Base-by-base conservation (phyloP, 1,140 invertebrate genomes). In the Proctacanthus coquilletti region DNA sequence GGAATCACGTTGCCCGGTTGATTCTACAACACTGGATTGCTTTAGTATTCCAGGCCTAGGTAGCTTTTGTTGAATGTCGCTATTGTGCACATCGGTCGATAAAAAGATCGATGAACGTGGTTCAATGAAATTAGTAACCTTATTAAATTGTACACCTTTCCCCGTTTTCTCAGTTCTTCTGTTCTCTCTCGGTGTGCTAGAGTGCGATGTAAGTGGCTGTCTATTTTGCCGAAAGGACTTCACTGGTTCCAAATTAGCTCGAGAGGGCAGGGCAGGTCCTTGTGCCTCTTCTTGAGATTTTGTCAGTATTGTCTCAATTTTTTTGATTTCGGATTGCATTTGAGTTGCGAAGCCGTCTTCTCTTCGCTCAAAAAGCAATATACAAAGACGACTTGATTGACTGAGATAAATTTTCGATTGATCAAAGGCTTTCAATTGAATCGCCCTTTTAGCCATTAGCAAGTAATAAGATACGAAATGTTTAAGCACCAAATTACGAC, bases 321-420 rank as follows among this genome's bases (percentile, higher is more conserved):
- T 40, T 51, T 63, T 17, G 19, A 75, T 66, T 2, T 63, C 59
- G 8, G 64, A 56, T 4, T 64, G 44, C 50, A 68, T 72, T 27
- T 65, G 60, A 23, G 56, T 54, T 0, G 67, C 71, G 10, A 63
- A 47, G 27, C 70, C 64, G 15, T 63, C 62, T 23, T 55, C 59
- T 3, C 61, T 57, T 31, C 68, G 59, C 14, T 79, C 74, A 21
- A 64, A 61, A 11, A 84, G 61, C 1, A 84, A 52, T 31, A 66
- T 64, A 17, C 70, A 69, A 3, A 85, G 60, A 36, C 78, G 65
- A 36, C 72, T 68, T 1, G 75, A 71, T 44, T 84, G 80, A 34
- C 75, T 65, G 9, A 83, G 52, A 42, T 80, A 83, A 15, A 75
- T 65, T 2, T 66, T 54, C 19, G 74, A 74, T 46, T 76, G 70